Evolutionary conservation across 2,113 vertebrate species (phyloP).

Genomic region (Antechinus stuartii): DNA sequence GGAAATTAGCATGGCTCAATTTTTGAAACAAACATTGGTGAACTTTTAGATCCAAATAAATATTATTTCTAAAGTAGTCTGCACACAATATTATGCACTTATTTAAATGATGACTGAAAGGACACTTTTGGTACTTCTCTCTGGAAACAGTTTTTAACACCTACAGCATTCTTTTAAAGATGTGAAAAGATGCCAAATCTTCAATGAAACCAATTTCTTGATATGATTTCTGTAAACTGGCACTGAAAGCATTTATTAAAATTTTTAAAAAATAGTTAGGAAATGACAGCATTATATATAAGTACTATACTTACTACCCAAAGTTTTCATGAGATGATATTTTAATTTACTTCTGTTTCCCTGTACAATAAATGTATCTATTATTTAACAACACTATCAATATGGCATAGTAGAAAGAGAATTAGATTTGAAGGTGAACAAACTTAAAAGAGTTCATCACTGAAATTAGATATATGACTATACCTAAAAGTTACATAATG

Average conservation of each 20-base stretch:
- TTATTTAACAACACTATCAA: background rate
- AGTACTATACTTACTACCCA: background rate
- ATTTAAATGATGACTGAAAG: background rate
- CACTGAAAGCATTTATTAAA: conserved; percentile 23
- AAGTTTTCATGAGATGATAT: background rate
- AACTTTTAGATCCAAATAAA: background rate
- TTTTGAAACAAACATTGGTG: background rate
- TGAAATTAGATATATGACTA: background rate
- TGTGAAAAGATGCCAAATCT: conserved; percentile 14
- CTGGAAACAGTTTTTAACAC: conserved; percentile 18
- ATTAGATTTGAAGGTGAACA: background rate
- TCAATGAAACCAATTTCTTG: conserved; percentile 30
- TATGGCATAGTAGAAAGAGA: background rate
- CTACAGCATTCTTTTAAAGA: background rate
- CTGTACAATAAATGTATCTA: background rate
- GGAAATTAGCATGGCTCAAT: conserved; percentile 14
- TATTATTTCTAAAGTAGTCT: conserved; percentile 37
- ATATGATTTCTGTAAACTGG: conserved; percentile 9
- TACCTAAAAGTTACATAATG: background rate
- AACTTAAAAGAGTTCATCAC: background rate
- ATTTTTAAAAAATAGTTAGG: conserved; percentile 48
- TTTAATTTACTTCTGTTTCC: background rate
- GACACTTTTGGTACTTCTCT: conserved; percentile 19
- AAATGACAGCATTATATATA: conserved; percentile 10
- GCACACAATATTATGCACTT: conserved; percentile 1